Evolutionary conservation across 2,888 invertebrate genomes (phyloP).

Genomic region (Mesopsocus fuscifrons): DNA sequence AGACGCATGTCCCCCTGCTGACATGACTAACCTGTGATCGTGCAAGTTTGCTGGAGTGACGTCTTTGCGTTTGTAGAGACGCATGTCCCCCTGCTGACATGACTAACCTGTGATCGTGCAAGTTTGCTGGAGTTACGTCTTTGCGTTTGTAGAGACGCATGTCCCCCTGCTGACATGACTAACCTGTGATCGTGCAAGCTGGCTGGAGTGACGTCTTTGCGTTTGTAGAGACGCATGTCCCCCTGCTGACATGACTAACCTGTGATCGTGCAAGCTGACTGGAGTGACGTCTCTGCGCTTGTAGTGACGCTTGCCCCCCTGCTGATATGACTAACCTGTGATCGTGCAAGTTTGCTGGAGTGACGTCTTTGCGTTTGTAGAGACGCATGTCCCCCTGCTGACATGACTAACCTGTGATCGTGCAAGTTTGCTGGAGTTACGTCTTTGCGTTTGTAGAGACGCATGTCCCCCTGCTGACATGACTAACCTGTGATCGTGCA

Average conservation of each 20-base stretch:
- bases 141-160: conserved; percentile 78
- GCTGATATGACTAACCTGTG: too few species aligned
- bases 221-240: conserved; percentile 76
- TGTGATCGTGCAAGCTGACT: conserved; percentile 58
- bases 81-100: conserved; percentile 81
- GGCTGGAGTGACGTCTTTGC: conserved; percentile 60
- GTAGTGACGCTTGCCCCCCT: conserved; percentile 82
- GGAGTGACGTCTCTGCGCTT: conserved; percentile 72
- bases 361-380: conserved; percentile 78
- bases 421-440: conserved; percentile 57
- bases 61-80: conserved; percentile 78
- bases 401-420: conserved; percentile 69
- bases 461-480: conserved; percentile 81
- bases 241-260: conserved; percentile 64
- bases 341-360: conserved; percentile 56
- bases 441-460: conserved; percentile 78
- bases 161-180: conserved; percentile 87
- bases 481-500: conserved; percentile 71
- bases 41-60: conserved; percentile 57
- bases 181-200: conserved; percentile 67
- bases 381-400: conserved; percentile 82
- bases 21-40: conserved; percentile 69
- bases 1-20: conserved; percentile 82
- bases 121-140: conserved; percentile 56
- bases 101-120: conserved; percentile 71